Base-by-base conservation (phyloP, 2,888 invertebrate genomes). In the Gibbula magus region DNA sequence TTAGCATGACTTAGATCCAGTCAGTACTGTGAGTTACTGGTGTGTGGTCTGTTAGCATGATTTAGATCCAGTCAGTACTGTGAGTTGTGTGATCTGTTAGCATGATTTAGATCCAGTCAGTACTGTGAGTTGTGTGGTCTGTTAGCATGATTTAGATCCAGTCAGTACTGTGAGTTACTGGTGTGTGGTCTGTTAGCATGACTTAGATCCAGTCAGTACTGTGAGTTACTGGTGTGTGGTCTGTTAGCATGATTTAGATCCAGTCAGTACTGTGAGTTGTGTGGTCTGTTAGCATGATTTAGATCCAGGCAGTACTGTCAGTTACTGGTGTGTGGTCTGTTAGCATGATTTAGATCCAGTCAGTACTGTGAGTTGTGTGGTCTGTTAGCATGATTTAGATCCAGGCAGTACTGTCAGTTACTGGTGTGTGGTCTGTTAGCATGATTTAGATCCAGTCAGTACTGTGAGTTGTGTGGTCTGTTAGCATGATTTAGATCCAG, bases 81-180 rank as follows among this genome's bases (percentile, higher is more conserved):
- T n/a, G n/a, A n/a, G 10, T 1, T 45, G 4, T 45, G 13, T 45
- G 35, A 13, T 61, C 61, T 61, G 61, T 61, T 18, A 25, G 61
- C 61, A 61, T 61, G 61, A 25, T n/a, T 61, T 61, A 61, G 61
- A 61, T 61, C 61, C 61, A 61, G 4, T 61, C 29, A 61, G 1
- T 18, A 61, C 3, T 4, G 1, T n/a, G n/a, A n/a, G 10, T 1
- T 45, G 4, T 45, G 13, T 45, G 35, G 45, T 61, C 61, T 61
- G 61, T 61, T 18, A 25, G 61, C 61, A 61, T 61, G 61, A 25
- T n/a, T 61, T 61, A 61, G 61, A 61, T 61, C 61, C 61, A 61
- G 4, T 61, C 29, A 61, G 1, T 18, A 61, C 3, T 4, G 13
- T 10, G 10, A 1, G 5, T 8, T 10, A n/a, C n/a, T 45, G 10